A percentile compares a stretch with the other conserved stretches of the same genome.
Evolutionary conservation across 2,113 vertebrate species (phyloP).

Genomic region (Gyps fulvus): DNA sequence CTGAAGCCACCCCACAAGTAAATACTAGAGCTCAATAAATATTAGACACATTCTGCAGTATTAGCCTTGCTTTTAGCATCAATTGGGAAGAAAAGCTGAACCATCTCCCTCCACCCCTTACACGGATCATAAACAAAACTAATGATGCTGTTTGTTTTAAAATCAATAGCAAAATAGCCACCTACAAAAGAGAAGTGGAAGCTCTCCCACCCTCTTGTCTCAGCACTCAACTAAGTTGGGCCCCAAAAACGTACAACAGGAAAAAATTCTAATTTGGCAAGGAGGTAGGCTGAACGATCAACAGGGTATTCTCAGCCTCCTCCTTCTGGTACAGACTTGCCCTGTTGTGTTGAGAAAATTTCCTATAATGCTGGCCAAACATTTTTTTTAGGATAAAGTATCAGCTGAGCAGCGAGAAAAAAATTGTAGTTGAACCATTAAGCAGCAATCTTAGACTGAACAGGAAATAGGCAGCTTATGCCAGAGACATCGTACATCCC

Average conservation of each 20-base stretch:
- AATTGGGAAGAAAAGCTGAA: neutral
- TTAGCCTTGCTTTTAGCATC: neutral
- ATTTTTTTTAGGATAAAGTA: neutral
- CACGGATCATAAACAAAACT: neutral
- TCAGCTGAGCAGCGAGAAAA: neutral
- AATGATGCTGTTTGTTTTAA: neutral
- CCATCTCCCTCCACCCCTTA: neutral
- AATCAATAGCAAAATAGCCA: neutral
- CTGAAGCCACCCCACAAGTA: neutral
- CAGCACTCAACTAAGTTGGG: neutral
- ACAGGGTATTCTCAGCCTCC: neutral
- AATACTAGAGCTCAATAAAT: neutral
- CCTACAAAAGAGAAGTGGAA: neutral
- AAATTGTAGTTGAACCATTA: neutral
- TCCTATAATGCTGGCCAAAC: neutral
- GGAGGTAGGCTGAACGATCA: neutral
- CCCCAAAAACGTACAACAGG: neutral
- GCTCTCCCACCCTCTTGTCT: neutral
- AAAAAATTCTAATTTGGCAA: neutral
- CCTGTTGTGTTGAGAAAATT: neutral
- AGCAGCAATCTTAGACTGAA: neutral
- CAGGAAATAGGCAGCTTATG: neutral
- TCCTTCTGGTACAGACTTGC: neutral
- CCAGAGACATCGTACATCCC: neutral
- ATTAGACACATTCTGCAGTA: neutral